Conservation (phyloP, 2,797 vertebrate species). For the Tragopan temminckii region DNA sequence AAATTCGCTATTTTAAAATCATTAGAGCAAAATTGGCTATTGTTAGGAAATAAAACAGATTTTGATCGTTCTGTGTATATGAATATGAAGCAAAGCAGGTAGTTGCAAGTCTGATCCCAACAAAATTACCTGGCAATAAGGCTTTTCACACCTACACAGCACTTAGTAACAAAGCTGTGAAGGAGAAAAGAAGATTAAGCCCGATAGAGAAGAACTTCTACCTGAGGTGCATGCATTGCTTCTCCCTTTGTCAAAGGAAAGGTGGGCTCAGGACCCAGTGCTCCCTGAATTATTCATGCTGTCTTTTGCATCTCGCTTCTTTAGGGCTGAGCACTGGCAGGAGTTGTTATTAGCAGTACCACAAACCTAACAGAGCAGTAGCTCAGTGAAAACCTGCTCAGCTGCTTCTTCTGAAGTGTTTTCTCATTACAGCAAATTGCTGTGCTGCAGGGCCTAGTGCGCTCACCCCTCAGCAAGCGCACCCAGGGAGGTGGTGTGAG, state of each 20-base stretch:
- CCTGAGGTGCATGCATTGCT: constrained; percentile 62
- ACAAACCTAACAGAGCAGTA: background rate
- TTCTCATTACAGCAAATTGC: constrained; percentile 55
- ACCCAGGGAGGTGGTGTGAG: background rate
- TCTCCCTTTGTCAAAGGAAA: constrained; percentile 69
- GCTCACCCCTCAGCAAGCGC: background rate
- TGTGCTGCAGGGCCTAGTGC: background rate
- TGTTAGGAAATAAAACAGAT: constrained; percentile 82
- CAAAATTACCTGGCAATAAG: constrained; percentile 83
- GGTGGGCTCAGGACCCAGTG: constrained; percentile 69
- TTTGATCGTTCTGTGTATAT: constrained; percentile 78
- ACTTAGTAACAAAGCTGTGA: constrained; percentile 77
- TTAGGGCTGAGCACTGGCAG: constrained; percentile 42
- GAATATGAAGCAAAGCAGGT: constrained; percentile 81
- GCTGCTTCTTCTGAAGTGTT: constrained; percentile 6
- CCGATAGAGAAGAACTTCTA: constrained; percentile 76
- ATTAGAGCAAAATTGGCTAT: constrained; percentile 81
- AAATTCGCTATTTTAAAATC: constrained; percentile 73
- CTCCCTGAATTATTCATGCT: constrained; percentile 80
- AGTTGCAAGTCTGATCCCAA: constrained; percentile 79
- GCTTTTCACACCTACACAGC: constrained; percentile 82
- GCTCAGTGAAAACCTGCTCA: constrained; percentile 26
- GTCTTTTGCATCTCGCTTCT: constrained; percentile 63
- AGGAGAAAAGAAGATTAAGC: constrained; percentile 70
- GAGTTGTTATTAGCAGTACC: constrained; percentile 37